phyloP scores from a whole-genome alignment of 2,888 invertebrate genomes.

The Kryphioiulus occultus region DNA sequence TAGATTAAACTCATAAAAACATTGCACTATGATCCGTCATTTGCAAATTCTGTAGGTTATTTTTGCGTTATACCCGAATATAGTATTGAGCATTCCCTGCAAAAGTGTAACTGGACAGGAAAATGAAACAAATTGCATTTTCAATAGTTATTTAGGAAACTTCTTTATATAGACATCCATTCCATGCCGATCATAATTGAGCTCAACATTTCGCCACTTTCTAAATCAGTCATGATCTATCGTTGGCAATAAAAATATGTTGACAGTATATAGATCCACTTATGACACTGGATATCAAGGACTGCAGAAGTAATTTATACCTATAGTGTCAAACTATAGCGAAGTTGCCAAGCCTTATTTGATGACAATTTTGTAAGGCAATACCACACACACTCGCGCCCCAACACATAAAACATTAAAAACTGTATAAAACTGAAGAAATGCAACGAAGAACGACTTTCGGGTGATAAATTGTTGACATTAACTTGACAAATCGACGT shows the following conservation, averaged over 20 bases:
- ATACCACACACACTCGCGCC: not conserved
- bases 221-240: constrained; percentile 33
- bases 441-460: constrained; percentile 23
- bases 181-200: not conserved
- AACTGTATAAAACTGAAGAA: constrained; percentile 36
- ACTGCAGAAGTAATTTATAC: constrained; percentile 41
- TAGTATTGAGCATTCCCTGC: not conserved
- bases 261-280: constrained; percentile 43
- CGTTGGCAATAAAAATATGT: constrained; percentile 41
- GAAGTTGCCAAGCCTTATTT: constrained; percentile 22
- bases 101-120: not conserved
- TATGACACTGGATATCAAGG: constrained; percentile 42
- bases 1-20: too few relatives aligned
- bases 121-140: not conserved
- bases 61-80: too few relatives aligned
- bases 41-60: too few relatives aligned
- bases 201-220: not conserved
- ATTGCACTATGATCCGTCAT: too few relatives aligned
- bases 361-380: constrained; percentile 42
- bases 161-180: not conserved
- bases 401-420: constrained; percentile 43
- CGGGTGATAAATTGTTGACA: constrained; percentile 36
- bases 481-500: constrained; percentile 39
- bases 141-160: not conserved
- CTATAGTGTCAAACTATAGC: constrained; percentile 42